Evolutionary conservation across 1,140 invertebrate species (phyloP).

Genomic region (Frieseomelitta varia): DNA sequence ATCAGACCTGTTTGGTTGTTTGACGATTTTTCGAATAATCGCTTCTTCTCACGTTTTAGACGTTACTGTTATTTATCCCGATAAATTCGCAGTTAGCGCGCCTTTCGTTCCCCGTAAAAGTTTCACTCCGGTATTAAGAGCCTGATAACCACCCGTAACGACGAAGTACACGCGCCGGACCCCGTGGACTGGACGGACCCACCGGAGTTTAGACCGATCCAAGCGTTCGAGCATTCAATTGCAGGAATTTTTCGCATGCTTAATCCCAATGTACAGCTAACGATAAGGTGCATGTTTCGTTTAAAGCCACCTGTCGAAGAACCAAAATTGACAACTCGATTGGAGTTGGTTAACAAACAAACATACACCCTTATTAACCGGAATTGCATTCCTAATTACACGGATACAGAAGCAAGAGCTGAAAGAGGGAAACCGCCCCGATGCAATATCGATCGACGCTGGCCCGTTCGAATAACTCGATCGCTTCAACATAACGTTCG

Average conservation of each 20-base stretch:
- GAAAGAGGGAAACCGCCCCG: neutral
- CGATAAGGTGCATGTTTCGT: neutral
- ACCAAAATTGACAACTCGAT: neutral
- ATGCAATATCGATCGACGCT: slow-evolving; percentile 1
- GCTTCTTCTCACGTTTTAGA: neutral
- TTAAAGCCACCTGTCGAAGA: neutral
- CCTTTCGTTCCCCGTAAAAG: neutral
- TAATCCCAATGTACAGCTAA: neutral
- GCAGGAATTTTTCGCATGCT: neutral
- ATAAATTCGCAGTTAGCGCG: neutral
- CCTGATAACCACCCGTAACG: neutral
- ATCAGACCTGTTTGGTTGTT: too few relatives aligned
- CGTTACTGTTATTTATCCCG: neutral
- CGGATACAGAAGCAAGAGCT: too few relatives aligned
- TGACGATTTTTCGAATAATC: too few relatives aligned
- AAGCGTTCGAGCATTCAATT: neutral
- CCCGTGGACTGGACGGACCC: neutral
- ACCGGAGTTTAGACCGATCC: neutral
- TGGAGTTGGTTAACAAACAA: neutral
- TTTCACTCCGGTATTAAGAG: neutral
- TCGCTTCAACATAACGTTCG: too few relatives aligned
- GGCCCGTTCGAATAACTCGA: slow-evolving; percentile 1
- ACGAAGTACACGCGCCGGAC: too few relatives aligned
- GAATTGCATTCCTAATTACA: slow-evolving; percentile 22
- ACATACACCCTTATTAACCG: neutral